Evolutionary conservation across 2,888 invertebrate species (phyloP).

Genomic region (Eurytoma californica): DNA sequence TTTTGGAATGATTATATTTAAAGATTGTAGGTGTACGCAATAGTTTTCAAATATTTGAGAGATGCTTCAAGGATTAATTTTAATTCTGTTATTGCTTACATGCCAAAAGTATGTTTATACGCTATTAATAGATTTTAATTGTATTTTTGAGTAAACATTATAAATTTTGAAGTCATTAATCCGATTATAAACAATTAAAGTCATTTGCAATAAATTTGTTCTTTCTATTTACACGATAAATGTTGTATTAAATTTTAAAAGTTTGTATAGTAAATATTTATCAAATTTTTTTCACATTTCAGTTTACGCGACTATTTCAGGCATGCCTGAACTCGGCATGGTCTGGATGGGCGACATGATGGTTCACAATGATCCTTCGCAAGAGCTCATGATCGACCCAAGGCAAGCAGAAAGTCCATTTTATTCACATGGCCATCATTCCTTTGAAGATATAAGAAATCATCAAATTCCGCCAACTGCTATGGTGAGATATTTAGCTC

Average conservation of each 20-base stretch:
- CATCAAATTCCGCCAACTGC: constrained; percentile 72
- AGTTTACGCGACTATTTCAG: constrained; percentile 76
- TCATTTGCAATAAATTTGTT: too few species aligned
- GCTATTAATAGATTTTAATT: too few species aligned
- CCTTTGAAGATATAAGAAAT: constrained; percentile 72
- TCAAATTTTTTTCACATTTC: constrained; percentile 35
- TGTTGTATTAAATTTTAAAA: not conserved
- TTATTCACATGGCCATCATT: constrained; percentile 69
- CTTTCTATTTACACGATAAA: too few species aligned
- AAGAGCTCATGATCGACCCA: constrained; percentile 73
- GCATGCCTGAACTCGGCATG: constrained; percentile 80
- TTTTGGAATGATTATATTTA: not conserved
- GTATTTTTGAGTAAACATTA: too few species aligned
- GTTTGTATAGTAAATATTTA: not conserved
- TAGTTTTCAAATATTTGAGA: too few species aligned
- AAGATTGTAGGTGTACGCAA: too few species aligned
- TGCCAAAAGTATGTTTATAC: too few species aligned
- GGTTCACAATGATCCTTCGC: constrained; percentile 72
- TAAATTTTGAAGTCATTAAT: too few species aligned
- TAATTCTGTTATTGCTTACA: too few species aligned
- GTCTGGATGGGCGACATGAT: constrained; percentile 82
- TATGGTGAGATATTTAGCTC: constrained; percentile 72
- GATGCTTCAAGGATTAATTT: too few species aligned
- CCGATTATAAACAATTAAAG: too few species aligned
- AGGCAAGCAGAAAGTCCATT: constrained; percentile 72